A percentile compares a stretch with the other conserved stretches of the same genome.
These are phyloP conservation scores for Platichthys stellatus DNA, from an alignment of 2,113 vertebrate species.

Conservation along the genomic window DNA sequence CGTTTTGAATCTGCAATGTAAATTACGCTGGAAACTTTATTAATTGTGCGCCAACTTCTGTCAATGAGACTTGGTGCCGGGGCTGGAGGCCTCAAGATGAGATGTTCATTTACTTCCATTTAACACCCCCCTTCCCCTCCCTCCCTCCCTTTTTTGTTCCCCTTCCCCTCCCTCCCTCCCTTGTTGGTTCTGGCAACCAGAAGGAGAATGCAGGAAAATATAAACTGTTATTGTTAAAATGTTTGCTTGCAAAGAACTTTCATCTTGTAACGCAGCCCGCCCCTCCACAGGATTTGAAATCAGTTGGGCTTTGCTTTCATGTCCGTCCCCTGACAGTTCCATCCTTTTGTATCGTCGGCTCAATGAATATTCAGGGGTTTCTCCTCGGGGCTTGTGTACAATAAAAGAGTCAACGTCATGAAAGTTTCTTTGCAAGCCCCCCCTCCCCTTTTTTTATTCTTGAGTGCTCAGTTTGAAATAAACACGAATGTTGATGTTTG, in stretches of 20 bases:
- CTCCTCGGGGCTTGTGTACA: constrained; percentile 80
- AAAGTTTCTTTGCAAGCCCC: constrained; percentile 71
- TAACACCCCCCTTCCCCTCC: constrained; percentile 63
- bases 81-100: constrained; percentile 73
- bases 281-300: constrained; percentile 82
- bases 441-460: constrained; percentile 37
- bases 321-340: constrained; percentile 81
- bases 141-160: constrained; percentile 58
- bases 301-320: constrained; percentile 83
- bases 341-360: constrained; percentile 81
- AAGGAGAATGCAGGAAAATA: constrained; percentile 78
- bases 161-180: constrained; percentile 49
- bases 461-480: constrained; percentile 66
- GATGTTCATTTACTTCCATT: constrained; percentile 78
- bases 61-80: constrained; percentile 65
- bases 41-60: constrained; percentile 75
- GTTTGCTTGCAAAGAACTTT: constrained; percentile 87
- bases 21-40: constrained; percentile 77
- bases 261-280: constrained; percentile 84
- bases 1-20: constrained; percentile 74
- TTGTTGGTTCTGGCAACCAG: constrained; percentile 69
- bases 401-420: constrained; percentile 81
- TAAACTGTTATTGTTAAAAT: constrained; percentile 86
- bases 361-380: constrained; percentile 86
- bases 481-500: constrained; percentile 73